phyloP scores from a whole-genome alignment of 2,113 vertebrate species.

The Erpornis zantholeuca region DNA sequence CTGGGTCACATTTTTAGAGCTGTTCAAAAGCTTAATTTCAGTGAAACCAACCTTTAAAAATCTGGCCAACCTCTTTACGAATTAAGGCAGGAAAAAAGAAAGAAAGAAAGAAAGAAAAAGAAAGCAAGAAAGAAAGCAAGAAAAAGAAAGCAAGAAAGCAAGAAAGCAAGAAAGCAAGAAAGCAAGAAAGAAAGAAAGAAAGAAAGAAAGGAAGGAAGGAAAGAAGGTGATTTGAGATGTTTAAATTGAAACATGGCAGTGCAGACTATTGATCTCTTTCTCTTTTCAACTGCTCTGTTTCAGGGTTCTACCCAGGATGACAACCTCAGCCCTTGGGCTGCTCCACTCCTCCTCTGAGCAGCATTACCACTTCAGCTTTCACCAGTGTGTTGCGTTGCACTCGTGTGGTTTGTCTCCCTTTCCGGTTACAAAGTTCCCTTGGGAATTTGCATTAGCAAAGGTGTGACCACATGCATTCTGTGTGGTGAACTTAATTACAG shows the following conservation, averaged over 20 bases:
- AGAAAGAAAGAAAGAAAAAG: not conserved
- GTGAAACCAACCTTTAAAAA: not conserved
- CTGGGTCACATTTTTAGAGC: not conserved
- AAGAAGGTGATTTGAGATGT: not conserved
- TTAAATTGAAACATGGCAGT: not conserved
- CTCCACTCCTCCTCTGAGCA: not conserved
- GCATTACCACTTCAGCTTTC: not conserved
- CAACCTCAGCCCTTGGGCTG: not conserved
- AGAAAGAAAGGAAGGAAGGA: not conserved
- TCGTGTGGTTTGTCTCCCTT: not conserved
- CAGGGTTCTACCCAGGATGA: not conserved
- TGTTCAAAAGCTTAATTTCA: not conserved
- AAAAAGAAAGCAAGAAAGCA: not conserved
- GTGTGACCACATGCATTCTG: not conserved
- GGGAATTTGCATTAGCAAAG: not conserved
- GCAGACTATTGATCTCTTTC: not conserved
- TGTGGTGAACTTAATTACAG: not conserved
- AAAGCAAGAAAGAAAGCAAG: not conserved
- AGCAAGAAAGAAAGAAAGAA: not conserved
- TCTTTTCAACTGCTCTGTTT: not conserved
- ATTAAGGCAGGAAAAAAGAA: not conserved
- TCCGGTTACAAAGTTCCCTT: not conserved
- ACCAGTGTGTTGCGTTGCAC: not conserved
- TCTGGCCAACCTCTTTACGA: not conserved
- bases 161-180: too few species aligned